Evolutionary conservation across 1,140 invertebrate species (phyloP).

Genomic region (Chironomus tepperi): DNA sequence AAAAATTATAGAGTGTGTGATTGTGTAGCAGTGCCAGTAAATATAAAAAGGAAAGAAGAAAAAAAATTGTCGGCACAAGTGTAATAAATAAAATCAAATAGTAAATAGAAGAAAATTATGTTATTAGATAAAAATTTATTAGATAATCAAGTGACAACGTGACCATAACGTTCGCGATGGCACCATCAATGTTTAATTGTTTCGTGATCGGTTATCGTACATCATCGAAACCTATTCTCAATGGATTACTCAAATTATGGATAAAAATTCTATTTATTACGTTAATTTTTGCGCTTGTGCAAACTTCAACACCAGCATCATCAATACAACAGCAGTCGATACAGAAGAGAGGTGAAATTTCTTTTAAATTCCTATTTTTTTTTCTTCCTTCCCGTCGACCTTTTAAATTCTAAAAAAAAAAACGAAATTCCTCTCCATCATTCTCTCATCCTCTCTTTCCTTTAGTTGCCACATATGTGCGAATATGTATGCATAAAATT

Average conservation of each 20-base stretch:
- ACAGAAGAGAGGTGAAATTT: not conserved
- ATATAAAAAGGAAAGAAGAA: not conserved
- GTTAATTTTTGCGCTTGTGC: constrained; percentile 20
- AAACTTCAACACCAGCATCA: constrained; percentile 17
- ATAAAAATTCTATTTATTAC: constrained; percentile 22
- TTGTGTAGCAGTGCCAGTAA: not conserved
- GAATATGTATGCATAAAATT: not conserved
- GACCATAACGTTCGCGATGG: not conserved
- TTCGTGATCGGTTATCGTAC: not conserved
- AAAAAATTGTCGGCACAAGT: not conserved
- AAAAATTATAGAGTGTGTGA: not conserved
- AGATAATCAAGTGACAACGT: not conserved
- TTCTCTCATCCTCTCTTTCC: not conserved
- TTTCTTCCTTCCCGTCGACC: not conserved
- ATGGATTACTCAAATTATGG: not conserved
- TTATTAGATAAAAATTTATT: not conserved
- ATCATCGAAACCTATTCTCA: not conserved
- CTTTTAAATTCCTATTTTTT: not conserved
- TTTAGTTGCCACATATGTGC: not conserved
- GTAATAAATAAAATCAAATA: not conserved
- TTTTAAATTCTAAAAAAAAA: not conserved
- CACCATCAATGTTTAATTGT: not conserved
- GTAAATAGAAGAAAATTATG: constrained; percentile 1
- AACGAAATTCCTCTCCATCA: not conserved
- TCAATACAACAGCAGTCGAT: not conserved